Conservation (phyloP, 2,113 vertebrate species). For the Stigmatopora argus region DNA sequence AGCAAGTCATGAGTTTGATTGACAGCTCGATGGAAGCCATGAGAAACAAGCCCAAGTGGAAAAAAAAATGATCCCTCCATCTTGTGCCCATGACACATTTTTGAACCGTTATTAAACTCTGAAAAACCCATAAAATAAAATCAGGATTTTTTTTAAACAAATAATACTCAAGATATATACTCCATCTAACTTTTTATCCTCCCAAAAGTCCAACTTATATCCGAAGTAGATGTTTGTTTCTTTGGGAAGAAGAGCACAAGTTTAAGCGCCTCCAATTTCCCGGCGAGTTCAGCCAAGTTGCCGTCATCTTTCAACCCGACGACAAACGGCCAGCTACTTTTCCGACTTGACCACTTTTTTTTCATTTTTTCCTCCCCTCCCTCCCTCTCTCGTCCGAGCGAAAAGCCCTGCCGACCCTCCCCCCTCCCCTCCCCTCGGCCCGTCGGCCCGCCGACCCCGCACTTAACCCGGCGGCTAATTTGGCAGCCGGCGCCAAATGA, state of each 20-base stretch:
- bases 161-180: too few species aligned
- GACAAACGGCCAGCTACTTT: not conserved
- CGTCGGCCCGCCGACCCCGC: not conserved
- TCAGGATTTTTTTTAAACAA: too few species aligned
- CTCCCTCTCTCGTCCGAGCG: not conserved
- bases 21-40: conserved; percentile 47
- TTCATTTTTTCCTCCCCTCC: not conserved
- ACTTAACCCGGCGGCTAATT: conserved; percentile 1
- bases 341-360: not conserved
- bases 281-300: not conserved
- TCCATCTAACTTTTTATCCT: too few species aligned
- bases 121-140: too few species aligned
- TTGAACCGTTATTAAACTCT: too few species aligned
- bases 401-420: not conserved
- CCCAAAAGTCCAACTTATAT: too few species aligned
- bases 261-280: not conserved
- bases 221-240: too few species aligned
- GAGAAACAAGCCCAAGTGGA: not conserved
- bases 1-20: conserved; percentile 55
- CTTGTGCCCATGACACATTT: too few species aligned
- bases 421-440: not conserved
- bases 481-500: not conserved
- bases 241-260: too few species aligned
- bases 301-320: not conserved
- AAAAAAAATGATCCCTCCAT: too few species aligned